Conservation (phyloP, 2,797 vertebrate species). For the Enteromius paludinosus region DNA sequence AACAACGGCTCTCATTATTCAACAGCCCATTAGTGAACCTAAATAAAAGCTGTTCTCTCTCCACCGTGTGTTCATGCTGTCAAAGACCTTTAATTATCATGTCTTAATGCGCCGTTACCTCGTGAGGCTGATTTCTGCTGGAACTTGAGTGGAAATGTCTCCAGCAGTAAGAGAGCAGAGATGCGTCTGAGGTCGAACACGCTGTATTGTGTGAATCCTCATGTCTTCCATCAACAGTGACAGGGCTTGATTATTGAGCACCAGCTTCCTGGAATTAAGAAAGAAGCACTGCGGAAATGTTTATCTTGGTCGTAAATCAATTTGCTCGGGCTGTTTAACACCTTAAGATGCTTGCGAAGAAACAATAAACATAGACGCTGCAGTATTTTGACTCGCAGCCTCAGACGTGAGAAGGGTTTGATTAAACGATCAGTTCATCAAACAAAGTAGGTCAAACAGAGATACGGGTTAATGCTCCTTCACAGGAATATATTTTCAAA, state of each 20-base stretch:
- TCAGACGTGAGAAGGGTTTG: not conserved
- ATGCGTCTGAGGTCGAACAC: constrained; percentile 66
- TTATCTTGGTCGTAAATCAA: constrained; percentile 29
- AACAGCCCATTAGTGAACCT: constrained; percentile 79
- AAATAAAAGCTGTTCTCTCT: constrained; percentile 77
- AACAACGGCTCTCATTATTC: constrained; percentile 45
- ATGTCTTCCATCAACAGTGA: constrained; percentile 55
- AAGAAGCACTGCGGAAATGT: constrained; percentile 37
- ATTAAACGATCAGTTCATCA: not conserved
- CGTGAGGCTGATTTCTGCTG: constrained; percentile 72
- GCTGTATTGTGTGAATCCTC: constrained; percentile 57
- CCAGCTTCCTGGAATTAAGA: constrained; percentile 36
- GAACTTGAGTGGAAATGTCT: constrained; percentile 70
- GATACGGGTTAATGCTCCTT: not conserved
- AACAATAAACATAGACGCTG: not conserved
- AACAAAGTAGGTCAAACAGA: not conserved
- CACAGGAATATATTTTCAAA: not conserved
- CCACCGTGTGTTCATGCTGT: constrained; percentile 70
- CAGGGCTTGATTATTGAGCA: constrained; percentile 45
- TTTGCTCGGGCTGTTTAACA: constrained; percentile 25
- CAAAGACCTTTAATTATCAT: constrained; percentile 81
- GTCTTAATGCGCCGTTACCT: constrained; percentile 77
- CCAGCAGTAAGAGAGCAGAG: constrained; percentile 57
- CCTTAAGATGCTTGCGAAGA: constrained; percentile 12
- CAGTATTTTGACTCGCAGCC: not conserved